Evolutionary conservation across 2,113 vertebrate species (phyloP).

Genomic region (Corvus cornix): DNA sequence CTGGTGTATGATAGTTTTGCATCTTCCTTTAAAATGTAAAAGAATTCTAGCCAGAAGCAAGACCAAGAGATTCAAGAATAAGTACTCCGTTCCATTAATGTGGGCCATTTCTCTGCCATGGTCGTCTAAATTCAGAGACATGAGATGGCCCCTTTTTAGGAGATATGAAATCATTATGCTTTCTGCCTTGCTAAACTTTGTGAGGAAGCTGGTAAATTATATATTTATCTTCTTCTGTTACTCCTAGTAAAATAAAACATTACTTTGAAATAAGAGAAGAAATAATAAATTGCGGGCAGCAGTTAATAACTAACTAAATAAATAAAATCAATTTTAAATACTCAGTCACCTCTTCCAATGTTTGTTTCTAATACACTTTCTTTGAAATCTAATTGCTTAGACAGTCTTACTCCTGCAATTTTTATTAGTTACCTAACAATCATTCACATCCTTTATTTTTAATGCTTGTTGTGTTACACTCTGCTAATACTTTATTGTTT

Average conservation of each 20-base stretch:
- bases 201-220: background rate
- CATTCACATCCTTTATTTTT: constrained; percentile 32
- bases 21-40: background rate
- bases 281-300: background rate
- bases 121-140: background rate
- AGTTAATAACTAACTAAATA: background rate
- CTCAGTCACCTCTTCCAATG: background rate
- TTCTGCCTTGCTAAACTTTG: background rate
- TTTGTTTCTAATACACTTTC: background rate
- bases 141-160: background rate
- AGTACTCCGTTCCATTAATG: background rate
- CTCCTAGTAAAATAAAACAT: background rate
- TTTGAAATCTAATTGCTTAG: background rate
- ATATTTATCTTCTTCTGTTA: background rate
- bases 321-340: background rate
- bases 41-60: background rate
- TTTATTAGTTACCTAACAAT: constrained; percentile 4
- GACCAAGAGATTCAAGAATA: background rate
- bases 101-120: background rate
- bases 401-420: background rate
- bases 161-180: background rate
- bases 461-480: background rate
- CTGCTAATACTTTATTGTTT: background rate
- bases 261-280: background rate
- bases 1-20: background rate